phyloP scores from a whole-genome alignment of 2,797 vertebrate species.

The Myotis daubentonii region DNA sequence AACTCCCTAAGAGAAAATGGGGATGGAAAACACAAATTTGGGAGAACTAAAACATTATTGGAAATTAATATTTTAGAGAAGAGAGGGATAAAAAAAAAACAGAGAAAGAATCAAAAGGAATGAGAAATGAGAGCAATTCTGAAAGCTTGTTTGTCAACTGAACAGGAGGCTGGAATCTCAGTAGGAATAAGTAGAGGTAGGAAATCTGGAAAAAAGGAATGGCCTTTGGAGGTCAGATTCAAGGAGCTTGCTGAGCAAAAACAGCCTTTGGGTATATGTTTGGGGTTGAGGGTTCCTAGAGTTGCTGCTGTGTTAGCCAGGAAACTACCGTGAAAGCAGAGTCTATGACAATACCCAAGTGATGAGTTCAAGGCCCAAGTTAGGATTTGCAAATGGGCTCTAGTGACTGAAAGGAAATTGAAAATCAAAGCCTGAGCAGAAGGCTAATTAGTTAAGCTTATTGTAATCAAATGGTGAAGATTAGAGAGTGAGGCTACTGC shows the following conservation, averaged over 20 bases:
- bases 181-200: not conserved
- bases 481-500: not conserved
- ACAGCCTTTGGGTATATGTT: not conserved
- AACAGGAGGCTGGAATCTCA: not conserved
- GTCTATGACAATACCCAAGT: not conserved
- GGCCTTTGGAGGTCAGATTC: not conserved
- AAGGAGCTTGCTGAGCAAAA: not conserved
- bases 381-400: not conserved
- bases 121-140: not conserved
- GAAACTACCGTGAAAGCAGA: not conserved
- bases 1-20: not conserved
- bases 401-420: not conserved
- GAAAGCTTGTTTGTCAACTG: not conserved
- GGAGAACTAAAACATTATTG: not conserved
- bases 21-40: not conserved
- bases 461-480: not conserved
- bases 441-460: not conserved
- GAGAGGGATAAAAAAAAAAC: not conserved
- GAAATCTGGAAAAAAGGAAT: not conserved
- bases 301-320: not conserved
- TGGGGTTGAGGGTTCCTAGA: not conserved
- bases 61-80: constrained; percentile 2
- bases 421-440: not conserved
- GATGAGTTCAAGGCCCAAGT: not conserved
- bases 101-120: not conserved